phyloP scores from a whole-genome alignment of 2,113 vertebrate genomes.

The Pteropus alecto region DNA sequence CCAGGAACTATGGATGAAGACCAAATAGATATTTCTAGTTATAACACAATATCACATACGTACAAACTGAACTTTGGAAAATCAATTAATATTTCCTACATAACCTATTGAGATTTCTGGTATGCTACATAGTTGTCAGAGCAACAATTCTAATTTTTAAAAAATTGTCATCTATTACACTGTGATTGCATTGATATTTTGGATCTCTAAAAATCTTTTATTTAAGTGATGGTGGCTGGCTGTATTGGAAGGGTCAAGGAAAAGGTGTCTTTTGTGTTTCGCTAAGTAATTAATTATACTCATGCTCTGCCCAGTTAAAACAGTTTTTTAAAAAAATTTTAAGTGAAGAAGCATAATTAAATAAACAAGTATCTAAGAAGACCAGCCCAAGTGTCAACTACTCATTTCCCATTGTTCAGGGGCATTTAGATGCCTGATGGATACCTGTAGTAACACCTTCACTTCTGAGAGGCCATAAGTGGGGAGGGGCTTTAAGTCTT shows the following conservation, averaged over 20 bases:
- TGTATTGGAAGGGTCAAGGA: not conserved
- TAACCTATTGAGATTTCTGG: not conserved
- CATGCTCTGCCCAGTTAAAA: not conserved
- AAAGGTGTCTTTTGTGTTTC: not conserved
- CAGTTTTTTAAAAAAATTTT: not conserved
- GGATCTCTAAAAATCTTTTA: not conserved
- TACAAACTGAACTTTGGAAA: not conserved
- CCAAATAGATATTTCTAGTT: not conserved
- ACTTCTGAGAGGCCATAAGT: not conserved
- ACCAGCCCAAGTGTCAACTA: not conserved
- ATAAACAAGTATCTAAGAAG: not conserved
- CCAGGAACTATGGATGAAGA: not conserved
- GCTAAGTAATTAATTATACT: not conserved
- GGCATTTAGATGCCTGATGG: not conserved
- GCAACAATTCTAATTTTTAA: not conserved
- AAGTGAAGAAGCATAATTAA: not conserved
- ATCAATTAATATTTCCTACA: not conserved
- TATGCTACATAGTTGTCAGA: not conserved
- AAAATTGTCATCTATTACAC: not conserved
- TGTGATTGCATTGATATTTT: not conserved
- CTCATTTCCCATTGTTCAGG: not conserved
- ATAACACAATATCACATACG: not conserved
- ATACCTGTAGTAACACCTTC: not conserved
- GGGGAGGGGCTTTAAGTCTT: not conserved
- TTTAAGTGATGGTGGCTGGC: not conserved